Base-by-base conservation (phyloP, 2,888 invertebrate species). In the Esperia sulphurella region DNA sequence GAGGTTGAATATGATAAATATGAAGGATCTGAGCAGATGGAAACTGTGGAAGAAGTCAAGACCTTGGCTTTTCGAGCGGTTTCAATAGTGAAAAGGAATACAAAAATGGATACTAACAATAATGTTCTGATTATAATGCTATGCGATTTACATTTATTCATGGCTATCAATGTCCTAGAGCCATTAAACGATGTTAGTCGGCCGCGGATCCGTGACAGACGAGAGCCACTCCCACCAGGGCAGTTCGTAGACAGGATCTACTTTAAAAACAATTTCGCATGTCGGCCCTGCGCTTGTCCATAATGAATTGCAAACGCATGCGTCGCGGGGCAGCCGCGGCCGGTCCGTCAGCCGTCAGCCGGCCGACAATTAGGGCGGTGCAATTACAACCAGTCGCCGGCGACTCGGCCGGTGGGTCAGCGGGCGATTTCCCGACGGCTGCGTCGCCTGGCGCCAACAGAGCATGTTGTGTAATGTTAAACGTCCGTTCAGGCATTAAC, bases 361-460 rank as follows among this genome's bases (percentile, higher is more conserved):
- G 61, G 65, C 66, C 69, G 63, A 80, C 83, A 86, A 86, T 83
- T 83, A 85, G 87, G 85, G 78, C 88, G 80, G 71, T 71, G 82
- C 83, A 85, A 87, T 86, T 82, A 84, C 78, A 71, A 70, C 75
- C 72, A 78, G 78, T 75, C 72, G 71, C 59, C 57, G 61, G 67
- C 75, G 75, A 79, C 67, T 80, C 79, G 79, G 82, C 77, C 79
- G 85, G 75, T 86, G 82, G 87, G 87, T 87, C 87, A 86, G 69
- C 79, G 74, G 69, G 81, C 83, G 78, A 79, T 84, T 84, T 81
- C 82, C 83, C 84, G 83, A 71, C 80, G 68, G 61, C 48, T 14
- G 66, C 79, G 74, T 71, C 71, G 79, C 71, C 39, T 79, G 86
- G 88, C 87, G 87, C 88, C 86, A 79, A 58, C 67, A 57, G 54